Conservation (phyloP, 2,888 invertebrate species). For the Anarsia innoxiella region DNA sequence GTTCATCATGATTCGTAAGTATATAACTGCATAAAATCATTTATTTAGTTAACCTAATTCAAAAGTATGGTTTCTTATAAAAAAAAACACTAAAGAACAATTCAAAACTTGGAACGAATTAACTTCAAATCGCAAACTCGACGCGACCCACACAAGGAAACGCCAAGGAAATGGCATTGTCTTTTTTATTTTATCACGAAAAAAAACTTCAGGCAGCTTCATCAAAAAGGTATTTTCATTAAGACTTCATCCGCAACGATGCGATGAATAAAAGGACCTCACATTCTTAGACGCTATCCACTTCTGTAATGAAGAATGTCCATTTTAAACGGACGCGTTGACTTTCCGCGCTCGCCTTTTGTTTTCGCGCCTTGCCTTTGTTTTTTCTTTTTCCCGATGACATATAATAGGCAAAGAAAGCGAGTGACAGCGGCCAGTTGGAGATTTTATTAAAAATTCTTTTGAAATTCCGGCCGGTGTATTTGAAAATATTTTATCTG, state of each 20-base stretch:
- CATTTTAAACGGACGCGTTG: constrained; percentile 47
- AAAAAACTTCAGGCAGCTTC: constrained; percentile 33
- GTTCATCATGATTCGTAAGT: no score
- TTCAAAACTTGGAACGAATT: no score
- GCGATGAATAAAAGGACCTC: constrained; percentile 57
- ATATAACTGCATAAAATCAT: no score
- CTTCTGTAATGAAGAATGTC: constrained; percentile 70
- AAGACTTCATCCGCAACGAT: constrained; percentile 50
- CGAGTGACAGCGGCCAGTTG: no score
- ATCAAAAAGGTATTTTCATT: constrained; percentile 72
- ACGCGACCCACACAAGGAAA: no score
- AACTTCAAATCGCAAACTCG: constrained; percentile 6
- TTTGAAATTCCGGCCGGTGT: no score
- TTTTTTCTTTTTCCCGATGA: constrained; percentile 15
- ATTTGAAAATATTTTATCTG: no score
- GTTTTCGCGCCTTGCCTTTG: constrained; percentile 37
- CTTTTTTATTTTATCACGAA: constrained; percentile 37
- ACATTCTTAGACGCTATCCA: constrained; percentile 55
- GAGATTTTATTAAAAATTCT: no score
- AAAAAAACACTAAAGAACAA: no score
- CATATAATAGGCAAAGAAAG: no score
- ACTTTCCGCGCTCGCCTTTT: constrained; percentile 30
- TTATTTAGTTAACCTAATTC: no score
- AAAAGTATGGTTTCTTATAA: constrained; percentile 2
- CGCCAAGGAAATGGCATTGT: no score